Evolutionary conservation across 2,113 vertebrate genomes (phyloP), one percentile per base, ranked within the genome.

Genomic region (Brachypteracias leptosomus): DNA sequence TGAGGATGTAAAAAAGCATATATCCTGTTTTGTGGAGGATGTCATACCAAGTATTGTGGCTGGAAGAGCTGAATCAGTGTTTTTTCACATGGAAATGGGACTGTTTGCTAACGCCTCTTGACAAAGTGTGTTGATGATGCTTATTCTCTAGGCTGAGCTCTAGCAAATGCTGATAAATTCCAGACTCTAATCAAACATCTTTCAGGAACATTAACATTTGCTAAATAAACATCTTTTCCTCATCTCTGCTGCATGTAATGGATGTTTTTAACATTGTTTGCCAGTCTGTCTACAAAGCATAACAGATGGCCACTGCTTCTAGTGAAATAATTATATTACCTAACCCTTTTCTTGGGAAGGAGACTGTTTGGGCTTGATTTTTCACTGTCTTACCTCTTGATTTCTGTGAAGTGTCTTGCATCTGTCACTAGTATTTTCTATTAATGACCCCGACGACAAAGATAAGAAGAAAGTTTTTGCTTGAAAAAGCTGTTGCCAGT

Each of bases 151-250:
- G 58, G 24, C 49, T 91, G 70, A 78, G 46, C 70, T 68, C 57
- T 61, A 73, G 31, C 28, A 79, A 75, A 73, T 66, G 55, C 75
- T 73, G 88, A 85, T 88, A 83, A 71, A 91, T 67, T 85, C 82
- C 75, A 88, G 78, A 47, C 63, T 86, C 75, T 77, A 89, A 96
- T 89, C 36, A 91, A 85, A 76, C 25, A 49, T 80, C 59, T 90
- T 91, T 88, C 67, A 77, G 79, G 85, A 88, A 90, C 82, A 82
- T 89, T 91, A 90, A 61, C 44, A 29, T 96, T 96, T 77, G n/a
- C 47, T 91, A 91, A 93, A 80, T 52, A 93, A 93, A 79, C 29
- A 51, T 42, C 15, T 94, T 96, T 88, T 83, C 29, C 36, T 90
- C 11, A 85, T 89, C 61, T 68, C 36, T 89, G 9, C 70, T 85